Evolutionary conservation across 37 sponge, comb jelly and placozoan species (phyloP).

Genomic region (Crambe crambe): DNA sequence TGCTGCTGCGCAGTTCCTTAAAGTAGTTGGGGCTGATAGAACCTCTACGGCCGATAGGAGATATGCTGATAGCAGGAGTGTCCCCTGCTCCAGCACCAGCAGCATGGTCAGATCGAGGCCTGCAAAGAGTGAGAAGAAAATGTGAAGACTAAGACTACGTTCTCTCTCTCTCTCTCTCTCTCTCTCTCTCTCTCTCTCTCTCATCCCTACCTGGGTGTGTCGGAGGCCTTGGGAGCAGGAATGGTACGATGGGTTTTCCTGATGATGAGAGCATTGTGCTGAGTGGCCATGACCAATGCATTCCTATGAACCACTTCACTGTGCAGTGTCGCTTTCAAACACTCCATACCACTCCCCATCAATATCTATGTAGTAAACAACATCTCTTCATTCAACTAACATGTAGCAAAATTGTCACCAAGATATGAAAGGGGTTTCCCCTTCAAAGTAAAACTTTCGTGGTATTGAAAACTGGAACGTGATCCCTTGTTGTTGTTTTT

Average conservation of each 20-base stretch:
- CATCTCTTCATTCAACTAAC: too few species aligned
- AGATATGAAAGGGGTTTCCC: too few species aligned
- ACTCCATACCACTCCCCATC: conserved; percentile 3
- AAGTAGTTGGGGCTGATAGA: too few species aligned
- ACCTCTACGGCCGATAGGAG: conserved; percentile 10
- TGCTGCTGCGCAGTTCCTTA: conserved; percentile 2
- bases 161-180: conserved; percentile 9
- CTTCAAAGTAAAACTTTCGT: too few species aligned
- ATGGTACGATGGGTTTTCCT: neutral
- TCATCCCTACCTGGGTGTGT: neutral
- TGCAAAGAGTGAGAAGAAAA: too few species aligned
- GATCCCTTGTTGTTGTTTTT: too few species aligned
- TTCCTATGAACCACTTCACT: conserved; percentile 45
- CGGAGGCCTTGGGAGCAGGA: neutral
- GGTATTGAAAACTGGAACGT: too few species aligned
- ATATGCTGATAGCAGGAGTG: neutral
- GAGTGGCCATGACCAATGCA: conserved; percentile 34
- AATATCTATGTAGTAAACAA: neutral
- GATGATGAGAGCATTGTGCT: conserved; percentile 37
- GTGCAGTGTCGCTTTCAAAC: conserved; percentile 9
- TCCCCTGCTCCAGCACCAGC: neutral
- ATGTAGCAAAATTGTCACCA: too few species aligned
- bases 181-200: neutral
- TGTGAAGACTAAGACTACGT: neutral
- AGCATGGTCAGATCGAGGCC: neutral